These are phyloP conservation scores for Crepidodera aurea DNA, from an alignment of 2,888 invertebrate genomes.

Conservation along the genomic window DNA sequence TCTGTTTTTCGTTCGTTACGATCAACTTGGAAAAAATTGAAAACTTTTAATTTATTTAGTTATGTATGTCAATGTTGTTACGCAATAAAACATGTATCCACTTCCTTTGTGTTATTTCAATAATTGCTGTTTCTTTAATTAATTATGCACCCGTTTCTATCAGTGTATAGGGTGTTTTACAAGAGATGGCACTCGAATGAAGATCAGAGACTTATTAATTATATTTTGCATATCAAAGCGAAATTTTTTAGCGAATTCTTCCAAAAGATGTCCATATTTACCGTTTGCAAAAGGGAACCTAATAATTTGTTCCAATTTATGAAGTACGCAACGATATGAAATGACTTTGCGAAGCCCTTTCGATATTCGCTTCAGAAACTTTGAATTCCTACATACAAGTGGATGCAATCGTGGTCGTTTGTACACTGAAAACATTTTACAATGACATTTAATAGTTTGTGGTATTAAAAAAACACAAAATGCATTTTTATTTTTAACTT, in stretches of 20 bases:
- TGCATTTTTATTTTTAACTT: too few relatives aligned
- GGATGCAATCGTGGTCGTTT: conserved; percentile 24
- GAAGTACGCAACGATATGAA: conserved; percentile 49
- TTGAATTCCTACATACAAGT: conserved; percentile 50
- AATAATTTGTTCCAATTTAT: conserved; percentile 53
- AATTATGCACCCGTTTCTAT: conserved; percentile 38
- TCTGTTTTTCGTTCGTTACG: too few relatives aligned
- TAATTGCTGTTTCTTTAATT: conserved; percentile 37
- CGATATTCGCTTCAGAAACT: conserved; percentile 52
- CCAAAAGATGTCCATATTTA: conserved; percentile 17
- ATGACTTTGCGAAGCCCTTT: conserved; percentile 49
- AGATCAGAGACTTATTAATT: conserved; percentile 38
- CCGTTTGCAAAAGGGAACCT: conserved; percentile 39
- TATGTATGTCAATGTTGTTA: conserved; percentile 5
- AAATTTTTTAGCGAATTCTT: conserved; percentile 28
- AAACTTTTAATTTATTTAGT: too few relatives aligned
- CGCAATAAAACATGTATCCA: conserved; percentile 8
- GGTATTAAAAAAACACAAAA: too few relatives aligned
- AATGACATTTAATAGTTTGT: too few relatives aligned
- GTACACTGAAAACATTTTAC: neutral
- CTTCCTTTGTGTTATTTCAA: conserved; percentile 21
- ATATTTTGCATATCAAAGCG: conserved; percentile 39
- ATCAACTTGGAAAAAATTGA: too few relatives aligned
- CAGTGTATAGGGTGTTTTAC: conserved; percentile 25
- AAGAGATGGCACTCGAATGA: conserved; percentile 31